Percentiles rank a stretch among this genome's conserved stretches.
Evolutionary conservation across 53 echinoderm and acorn worm genomes (phyloP).

Genomic region (Apostichopus leukothele): DNA sequence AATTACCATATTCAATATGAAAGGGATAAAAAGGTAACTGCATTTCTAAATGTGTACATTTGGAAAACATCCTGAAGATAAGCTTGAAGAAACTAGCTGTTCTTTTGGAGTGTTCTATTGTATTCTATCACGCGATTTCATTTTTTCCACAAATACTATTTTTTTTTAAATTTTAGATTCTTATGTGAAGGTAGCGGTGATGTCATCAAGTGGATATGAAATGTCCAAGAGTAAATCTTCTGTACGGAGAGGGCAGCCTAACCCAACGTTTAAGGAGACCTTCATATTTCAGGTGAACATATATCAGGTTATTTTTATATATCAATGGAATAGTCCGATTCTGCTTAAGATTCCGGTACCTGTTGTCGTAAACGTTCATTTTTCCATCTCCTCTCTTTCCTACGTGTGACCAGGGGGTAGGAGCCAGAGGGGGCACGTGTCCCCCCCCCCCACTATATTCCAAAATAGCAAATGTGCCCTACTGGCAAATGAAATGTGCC

Average conservation of each 20-base stretch:
- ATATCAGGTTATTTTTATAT: neutral
- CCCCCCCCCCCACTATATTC: no score
- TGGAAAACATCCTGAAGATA: conserved; percentile 88
- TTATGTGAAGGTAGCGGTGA: conserved; percentile 87
- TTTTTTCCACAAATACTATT: neutral
- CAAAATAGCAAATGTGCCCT: no score
- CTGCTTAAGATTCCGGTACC: no score
- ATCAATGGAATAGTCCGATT: neutral
- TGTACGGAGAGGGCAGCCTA: conserved; percentile 87
- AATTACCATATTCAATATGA: no score
- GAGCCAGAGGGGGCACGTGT: no score
- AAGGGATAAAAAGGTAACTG: no score
- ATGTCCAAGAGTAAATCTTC: conserved; percentile 97
- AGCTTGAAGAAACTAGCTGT: conserved; percentile 71
- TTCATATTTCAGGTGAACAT: conserved; percentile 90
- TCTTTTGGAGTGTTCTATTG: no score
- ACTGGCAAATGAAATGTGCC: no score
- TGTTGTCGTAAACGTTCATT: no score
- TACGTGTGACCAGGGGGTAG: no score
- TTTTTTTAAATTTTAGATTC: conserved; percentile 63
- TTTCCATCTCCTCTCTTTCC: no score
- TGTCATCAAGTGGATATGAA: conserved; percentile 98
- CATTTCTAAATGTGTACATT: conserved; percentile 44
- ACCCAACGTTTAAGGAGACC: conserved; percentile 97
- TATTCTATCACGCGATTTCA: neutral